Conservation (phyloP, 2,113 vertebrate species). For the Corythornis cristatus region DNA sequence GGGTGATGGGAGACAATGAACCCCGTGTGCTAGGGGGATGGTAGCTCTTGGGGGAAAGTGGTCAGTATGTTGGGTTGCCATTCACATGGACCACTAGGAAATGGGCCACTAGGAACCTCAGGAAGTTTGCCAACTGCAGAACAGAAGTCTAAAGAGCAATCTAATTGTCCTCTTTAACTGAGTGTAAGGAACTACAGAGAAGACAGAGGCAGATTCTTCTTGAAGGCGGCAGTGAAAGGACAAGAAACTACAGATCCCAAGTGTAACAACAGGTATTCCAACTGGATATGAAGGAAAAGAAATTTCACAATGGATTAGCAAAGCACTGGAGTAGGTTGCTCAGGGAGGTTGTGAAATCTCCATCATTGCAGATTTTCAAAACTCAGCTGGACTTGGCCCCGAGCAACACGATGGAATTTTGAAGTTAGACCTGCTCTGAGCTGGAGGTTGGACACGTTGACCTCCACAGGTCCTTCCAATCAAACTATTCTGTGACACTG, state of each 20-base stretch:
- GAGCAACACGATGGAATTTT: conserved; percentile 19
- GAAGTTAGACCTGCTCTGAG: conserved; percentile 44
- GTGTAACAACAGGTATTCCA: background rate
- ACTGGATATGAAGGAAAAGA: background rate
- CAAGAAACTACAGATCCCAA: background rate
- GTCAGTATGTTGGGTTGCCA: background rate
- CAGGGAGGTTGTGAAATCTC: background rate
- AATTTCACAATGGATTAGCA: background rate
- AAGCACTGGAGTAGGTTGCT: background rate
- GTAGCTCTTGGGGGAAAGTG: background rate
- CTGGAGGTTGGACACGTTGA: background rate
- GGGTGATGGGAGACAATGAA: background rate
- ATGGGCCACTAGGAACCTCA: background rate
- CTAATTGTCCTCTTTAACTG: background rate
- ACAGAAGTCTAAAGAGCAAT: background rate
- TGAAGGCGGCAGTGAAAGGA: background rate
- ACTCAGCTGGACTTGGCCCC: conserved; percentile 23
- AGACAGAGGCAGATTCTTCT: background rate
- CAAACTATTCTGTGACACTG: background rate
- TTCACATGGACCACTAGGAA: background rate
- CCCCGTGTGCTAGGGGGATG: accelerated
- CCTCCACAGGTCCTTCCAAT: conserved; percentile 51
- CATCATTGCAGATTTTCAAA: background rate
- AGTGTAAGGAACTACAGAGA: background rate
- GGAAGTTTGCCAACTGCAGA: background rate